phyloP scores from a whole-genome alignment of 1,140 invertebrate genomes.

The Panulirus ornatus region DNA sequence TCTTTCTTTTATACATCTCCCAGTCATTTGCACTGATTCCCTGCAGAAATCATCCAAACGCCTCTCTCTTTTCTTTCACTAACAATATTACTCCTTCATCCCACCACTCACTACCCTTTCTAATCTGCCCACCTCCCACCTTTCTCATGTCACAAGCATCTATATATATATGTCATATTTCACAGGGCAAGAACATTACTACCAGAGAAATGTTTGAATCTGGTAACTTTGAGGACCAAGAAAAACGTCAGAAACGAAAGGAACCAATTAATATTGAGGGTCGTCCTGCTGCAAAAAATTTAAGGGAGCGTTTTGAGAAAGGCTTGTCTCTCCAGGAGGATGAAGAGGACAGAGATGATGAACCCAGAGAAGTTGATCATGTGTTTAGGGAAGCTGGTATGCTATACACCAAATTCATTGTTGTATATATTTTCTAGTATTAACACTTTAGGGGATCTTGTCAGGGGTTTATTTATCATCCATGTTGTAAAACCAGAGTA shows the following conservation, averaged over 20 bases:
- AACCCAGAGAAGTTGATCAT: constrained; percentile 82
- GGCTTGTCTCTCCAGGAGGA: constrained; percentile 51
- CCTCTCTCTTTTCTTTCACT: no score
- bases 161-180: constrained; percentile 71
- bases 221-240: constrained; percentile 82
- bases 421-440: neutral
- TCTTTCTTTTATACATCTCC: no score
- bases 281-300: constrained; percentile 67
- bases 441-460: no score
- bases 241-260: constrained; percentile 74
- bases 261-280: constrained; percentile 70
- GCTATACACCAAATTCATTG: constrained; percentile 42
- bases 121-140: no score
- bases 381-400: constrained; percentile 89
- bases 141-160: no score
- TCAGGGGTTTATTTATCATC: no score
- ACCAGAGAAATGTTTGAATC: constrained; percentile 94
- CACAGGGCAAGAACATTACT: constrained; percentile 90
- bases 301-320: constrained; percentile 71
- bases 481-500: no score
- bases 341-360: constrained; percentile 28
- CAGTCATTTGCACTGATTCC: no score
- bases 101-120: no score
- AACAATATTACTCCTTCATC: no score
- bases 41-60: no score